Percentiles rank a stretch among this genome's conserved stretches.
These are phyloP conservation scores for Panagrolaimus sp. DNA, from an alignment of 1,140 invertebrate species.

Conservation along the genomic window DNA sequence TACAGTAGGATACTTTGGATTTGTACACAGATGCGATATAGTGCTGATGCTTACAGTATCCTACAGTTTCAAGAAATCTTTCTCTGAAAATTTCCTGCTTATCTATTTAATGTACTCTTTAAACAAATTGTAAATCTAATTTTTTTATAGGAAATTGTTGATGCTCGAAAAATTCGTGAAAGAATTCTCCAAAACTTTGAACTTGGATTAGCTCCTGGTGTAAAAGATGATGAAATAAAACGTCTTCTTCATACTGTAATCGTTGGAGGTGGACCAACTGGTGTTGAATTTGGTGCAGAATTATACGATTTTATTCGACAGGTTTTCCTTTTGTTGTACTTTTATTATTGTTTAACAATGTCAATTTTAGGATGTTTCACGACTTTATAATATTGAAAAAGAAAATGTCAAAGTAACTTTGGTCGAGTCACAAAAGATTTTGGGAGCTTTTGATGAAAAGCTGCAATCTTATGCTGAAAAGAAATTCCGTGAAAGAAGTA, in stretches of 20 bases:
- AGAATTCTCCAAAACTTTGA: constrained; percentile 61
- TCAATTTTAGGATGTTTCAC: constrained; percentile 52
- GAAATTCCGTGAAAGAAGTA: constrained; percentile 57
- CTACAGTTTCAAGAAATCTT: too few relatives aligned
- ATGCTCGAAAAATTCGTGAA: constrained; percentile 61
- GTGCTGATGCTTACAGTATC: too few relatives aligned
- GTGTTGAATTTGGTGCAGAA: constrained; percentile 64
- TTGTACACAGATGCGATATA: too few relatives aligned
- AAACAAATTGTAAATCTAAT: background rate
- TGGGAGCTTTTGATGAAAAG: constrained; percentile 59
- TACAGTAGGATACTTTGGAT: too few relatives aligned
- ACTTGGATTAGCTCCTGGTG: constrained; percentile 56
- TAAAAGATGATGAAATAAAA: constrained; percentile 50
- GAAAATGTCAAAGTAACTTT: constrained; percentile 59
- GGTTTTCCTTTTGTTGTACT: constrained; percentile 39
- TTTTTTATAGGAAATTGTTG: constrained; percentile 59
- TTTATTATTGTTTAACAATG: background rate
- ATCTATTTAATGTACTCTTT: too few relatives aligned
- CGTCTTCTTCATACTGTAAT: constrained; percentile 61
- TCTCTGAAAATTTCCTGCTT: too few relatives aligned
- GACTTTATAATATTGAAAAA: constrained; percentile 56
- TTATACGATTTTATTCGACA: constrained; percentile 62
- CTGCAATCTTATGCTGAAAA: constrained; percentile 61
- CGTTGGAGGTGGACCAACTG: constrained; percentile 63
- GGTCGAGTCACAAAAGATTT: constrained; percentile 60